These are phyloP conservation scores for Drosophila longiperda DNA, from an alignment of 2,888 invertebrate genomes.

Conservation along the genomic window DNA sequence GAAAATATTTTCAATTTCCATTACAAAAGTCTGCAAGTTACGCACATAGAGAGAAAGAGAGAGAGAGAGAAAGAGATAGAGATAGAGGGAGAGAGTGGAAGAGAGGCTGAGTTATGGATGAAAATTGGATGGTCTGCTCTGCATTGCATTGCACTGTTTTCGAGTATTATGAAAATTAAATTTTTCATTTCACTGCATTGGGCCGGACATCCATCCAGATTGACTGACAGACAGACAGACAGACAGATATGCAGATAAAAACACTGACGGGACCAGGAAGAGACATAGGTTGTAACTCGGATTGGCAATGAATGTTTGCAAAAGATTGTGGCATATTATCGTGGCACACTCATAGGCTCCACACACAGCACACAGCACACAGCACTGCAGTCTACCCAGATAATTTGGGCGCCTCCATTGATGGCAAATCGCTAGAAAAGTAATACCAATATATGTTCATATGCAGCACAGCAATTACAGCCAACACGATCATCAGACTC, in stretches of 20 bases:
- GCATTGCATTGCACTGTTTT: constrained; percentile 59
- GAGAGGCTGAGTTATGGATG: constrained; percentile 17
- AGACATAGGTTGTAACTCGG: constrained; percentile 18
- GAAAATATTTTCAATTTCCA: constrained; percentile 78
- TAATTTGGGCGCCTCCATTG: constrained; percentile 26
- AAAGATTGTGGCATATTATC: constrained; percentile 66
- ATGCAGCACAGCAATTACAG: constrained; percentile 28
- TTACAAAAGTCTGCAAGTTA: constrained; percentile 63
- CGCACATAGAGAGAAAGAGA: not conserved
- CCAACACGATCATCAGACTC: constrained; percentile 43
- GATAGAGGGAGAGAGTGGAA: not conserved
- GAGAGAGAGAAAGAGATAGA: not conserved
- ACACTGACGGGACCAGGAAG: not conserved
- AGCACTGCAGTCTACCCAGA: constrained; percentile 9
- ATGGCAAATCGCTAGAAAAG: constrained; percentile 61
- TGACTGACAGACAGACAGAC: constrained; percentile 7
- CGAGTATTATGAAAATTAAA: constrained; percentile 79
- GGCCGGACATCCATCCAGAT: constrained; percentile 28
- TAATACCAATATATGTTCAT: constrained; percentile 48
- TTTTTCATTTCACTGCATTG: constrained; percentile 77
- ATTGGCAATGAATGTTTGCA: constrained; percentile 56
- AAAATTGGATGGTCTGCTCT: constrained; percentile 32
- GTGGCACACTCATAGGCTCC: constrained; percentile 38
- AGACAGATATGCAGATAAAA: not conserved
- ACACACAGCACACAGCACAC: constrained; percentile 17